Evolutionary conservation across 2,888 invertebrate species (phyloP).

Genomic region (Gisinianus flammeolus): DNA sequence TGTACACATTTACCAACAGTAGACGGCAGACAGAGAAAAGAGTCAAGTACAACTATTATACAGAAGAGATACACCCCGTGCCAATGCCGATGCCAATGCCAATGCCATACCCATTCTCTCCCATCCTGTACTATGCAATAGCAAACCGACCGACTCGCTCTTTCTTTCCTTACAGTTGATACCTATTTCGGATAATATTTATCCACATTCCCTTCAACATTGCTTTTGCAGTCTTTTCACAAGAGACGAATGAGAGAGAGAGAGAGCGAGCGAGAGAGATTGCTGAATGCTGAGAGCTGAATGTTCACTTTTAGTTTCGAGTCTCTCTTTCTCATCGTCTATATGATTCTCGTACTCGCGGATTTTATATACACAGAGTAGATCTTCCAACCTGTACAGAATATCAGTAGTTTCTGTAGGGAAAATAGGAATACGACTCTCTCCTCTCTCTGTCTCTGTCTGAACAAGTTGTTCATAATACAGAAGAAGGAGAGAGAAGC

Average conservation of each 20-base stretch:
- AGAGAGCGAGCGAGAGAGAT: not conserved
- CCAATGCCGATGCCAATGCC: not conserved
- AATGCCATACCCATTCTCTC: not conserved
- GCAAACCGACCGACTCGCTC: too few relatives aligned
- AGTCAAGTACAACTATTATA: not conserved
- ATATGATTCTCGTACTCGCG: not conserved
- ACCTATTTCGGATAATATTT: slow-evolving; percentile 30
- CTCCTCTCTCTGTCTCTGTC: too few relatives aligned
- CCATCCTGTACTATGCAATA: not conserved
- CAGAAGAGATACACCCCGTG: not conserved
- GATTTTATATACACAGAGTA: too few relatives aligned
- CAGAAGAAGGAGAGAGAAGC: not conserved
- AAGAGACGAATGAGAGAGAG: not conserved
- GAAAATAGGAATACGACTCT: too few relatives aligned
- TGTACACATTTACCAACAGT: slow-evolving; percentile 46
- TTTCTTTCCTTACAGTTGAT: not conserved
- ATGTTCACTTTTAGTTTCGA: not conserved
- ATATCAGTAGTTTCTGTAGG: too few relatives aligned
- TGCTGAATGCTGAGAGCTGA: not conserved
- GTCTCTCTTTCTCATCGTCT: not conserved
- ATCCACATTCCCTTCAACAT: slow-evolving; percentile 14
- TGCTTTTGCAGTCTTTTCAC: not conserved
- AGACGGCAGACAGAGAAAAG: too few relatives aligned
- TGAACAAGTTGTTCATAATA: not conserved
- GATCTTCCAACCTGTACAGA: too few relatives aligned